Evolutionary conservation across 2,888 invertebrate genomes (phyloP).

Genomic region (Nephrotoma guestfalica): DNA sequence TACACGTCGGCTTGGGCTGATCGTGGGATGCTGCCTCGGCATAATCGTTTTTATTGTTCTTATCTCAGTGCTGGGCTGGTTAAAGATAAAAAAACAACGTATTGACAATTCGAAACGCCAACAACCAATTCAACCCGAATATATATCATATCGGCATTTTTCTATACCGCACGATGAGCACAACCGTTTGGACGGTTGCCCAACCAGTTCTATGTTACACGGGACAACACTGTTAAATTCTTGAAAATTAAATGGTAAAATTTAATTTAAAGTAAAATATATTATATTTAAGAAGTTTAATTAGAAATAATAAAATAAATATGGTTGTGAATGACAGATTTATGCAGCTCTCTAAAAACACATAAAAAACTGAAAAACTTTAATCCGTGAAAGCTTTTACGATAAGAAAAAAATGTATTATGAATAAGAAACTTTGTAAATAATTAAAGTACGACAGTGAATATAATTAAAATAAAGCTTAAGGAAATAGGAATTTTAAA

Average conservation of each 20-base stretch:
- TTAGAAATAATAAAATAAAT: neutral
- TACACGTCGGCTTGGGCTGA: slow-evolving; percentile 66
- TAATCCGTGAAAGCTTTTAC: neutral
- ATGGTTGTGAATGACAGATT: neutral
- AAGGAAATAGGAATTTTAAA: neutral
- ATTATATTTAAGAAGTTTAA: neutral
- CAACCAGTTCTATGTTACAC: neutral
- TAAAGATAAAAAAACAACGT: slow-evolving; percentile 72
- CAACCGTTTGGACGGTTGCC: slow-evolving; percentile 15
- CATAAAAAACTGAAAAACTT: neutral
- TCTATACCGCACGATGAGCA: slow-evolving; percentile 51
- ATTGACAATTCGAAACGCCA: slow-evolving; percentile 52
- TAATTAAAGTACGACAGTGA: neutral
- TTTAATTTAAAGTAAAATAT: slow-evolving; percentile 12
- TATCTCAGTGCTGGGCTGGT: slow-evolving; percentile 69
- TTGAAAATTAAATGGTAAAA: slow-evolving; percentile 15
- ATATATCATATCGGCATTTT: slow-evolving; percentile 63
- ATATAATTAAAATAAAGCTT: neutral
- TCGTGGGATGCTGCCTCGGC: slow-evolving; percentile 76
- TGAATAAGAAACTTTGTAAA: neutral
- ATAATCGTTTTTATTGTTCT: slow-evolving; percentile 72
- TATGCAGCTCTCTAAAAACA: neutral
- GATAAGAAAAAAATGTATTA: neutral
- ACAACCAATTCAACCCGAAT: slow-evolving; percentile 59
- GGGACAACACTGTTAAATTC: slow-evolving; percentile 1